Percentiles rank a stretch among this genome's conserved stretches.
phyloP scores from a whole-genome alignment of 2,888 invertebrate species.

The Tortricodes alternella region DNA sequence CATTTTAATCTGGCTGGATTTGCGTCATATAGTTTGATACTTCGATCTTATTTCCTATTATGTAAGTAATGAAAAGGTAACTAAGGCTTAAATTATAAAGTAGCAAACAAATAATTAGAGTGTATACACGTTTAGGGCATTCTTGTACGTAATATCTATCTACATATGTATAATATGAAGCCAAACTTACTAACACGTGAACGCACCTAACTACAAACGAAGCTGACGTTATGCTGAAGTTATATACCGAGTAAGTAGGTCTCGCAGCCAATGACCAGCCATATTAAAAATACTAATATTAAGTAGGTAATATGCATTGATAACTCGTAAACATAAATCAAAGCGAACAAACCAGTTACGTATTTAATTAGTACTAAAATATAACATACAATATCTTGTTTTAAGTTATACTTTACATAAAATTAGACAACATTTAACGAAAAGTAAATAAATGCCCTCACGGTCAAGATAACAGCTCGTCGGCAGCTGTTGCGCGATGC shows the following conservation, averaged over 20 bases:
- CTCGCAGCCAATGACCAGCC: slow-evolving; percentile 7
- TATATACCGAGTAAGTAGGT: slow-evolving; percentile 14
- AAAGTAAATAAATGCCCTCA: slow-evolving; percentile 63
- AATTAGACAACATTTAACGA: slow-evolving; percentile 50
- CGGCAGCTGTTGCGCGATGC: slow-evolving; percentile 73
- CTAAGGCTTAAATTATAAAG: too few relatives aligned
- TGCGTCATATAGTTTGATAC: too few relatives aligned
- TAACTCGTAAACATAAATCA: not conserved
- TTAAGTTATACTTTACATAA: slow-evolving; percentile 14
- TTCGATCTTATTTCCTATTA: not conserved
- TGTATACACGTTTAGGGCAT: not conserved
- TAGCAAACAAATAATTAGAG: too few relatives aligned
- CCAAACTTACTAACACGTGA: slow-evolving; percentile 9
- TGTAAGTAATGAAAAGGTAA: not conserved
- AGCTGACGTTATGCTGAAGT: slow-evolving; percentile 12
- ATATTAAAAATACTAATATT: slow-evolving; percentile 4
- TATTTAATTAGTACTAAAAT: slow-evolving; percentile 2
- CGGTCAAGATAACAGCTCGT: slow-evolving; percentile 75
- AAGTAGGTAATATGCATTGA: slow-evolving; percentile 8
- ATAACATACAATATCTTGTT: slow-evolving; percentile 8
- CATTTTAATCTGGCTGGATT: too few relatives aligned
- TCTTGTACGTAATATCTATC: not conserved
- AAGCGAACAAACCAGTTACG: slow-evolving; percentile 18
- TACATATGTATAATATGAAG: slow-evolving; percentile 1
- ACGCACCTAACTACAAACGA: slow-evolving; percentile 11